Conservation (phyloP, 1,140 invertebrate genomes). For the Sitobion miscanthi region DNA sequence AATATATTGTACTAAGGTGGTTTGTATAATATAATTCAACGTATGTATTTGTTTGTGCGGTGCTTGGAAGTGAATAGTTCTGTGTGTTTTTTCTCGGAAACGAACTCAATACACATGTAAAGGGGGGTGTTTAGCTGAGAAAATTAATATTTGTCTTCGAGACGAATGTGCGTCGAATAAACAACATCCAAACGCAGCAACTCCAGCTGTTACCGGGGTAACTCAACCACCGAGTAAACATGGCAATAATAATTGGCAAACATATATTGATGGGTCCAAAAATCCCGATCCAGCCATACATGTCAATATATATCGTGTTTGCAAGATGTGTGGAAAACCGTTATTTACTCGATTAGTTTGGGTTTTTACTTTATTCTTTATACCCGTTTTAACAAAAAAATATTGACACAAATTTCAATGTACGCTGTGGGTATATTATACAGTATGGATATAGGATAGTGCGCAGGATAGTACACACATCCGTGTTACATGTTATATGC, state of each 20-base stretch:
- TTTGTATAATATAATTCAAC: background rate
- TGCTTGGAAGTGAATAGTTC: background rate
- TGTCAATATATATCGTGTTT: background rate
- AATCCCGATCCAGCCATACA: constrained; percentile 5
- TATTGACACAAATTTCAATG: constrained; percentile 15
- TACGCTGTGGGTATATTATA: background rate
- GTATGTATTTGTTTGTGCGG: background rate
- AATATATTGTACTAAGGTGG: background rate
- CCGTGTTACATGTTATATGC: background rate
- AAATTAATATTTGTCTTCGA: constrained; percentile 44
- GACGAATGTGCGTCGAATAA: constrained; percentile 11
- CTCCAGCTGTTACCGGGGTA: background rate
- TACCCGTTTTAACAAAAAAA: background rate
- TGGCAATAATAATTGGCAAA: constrained; percentile 40
- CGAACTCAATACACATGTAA: no score
- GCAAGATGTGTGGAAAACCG: background rate
- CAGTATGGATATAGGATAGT: background rate
- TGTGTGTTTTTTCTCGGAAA: background rate
- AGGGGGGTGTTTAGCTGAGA: background rate
- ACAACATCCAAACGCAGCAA: background rate
- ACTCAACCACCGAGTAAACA: constrained; percentile 27
- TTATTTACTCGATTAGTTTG: background rate
- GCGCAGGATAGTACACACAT: background rate
- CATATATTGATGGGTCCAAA: background rate
- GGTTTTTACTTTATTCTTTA: background rate